Base-by-base conservation (phyloP, 2,888 invertebrate species). In the Sinopyrophorus schimmeli region DNA sequence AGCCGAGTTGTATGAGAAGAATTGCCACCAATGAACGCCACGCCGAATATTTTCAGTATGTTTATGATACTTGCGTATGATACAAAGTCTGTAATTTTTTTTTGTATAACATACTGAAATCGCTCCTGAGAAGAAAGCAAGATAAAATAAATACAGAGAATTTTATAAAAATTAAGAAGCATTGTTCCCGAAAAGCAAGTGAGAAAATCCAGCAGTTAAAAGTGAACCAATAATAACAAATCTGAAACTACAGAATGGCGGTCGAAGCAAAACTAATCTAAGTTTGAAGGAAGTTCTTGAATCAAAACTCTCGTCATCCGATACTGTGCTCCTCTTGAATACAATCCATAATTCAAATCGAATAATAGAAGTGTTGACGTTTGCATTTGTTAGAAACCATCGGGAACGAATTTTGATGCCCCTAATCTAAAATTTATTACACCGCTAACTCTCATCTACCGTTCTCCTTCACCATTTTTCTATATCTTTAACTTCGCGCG, bases 261-360 rank as follows among this genome's bases (percentile, higher is more conserved):
- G 21, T 21, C 21, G 21, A 11, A 27, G 35, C 44, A 51, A 52
- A 52, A 52, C 51, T 47, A 52, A 52, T 52, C 47, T 47, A 52
- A 52, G 46, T 52, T 52, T 41, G 47, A 42, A 31, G 51, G 40
- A 47, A 50, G 46, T 50, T 50, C 46, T 37, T 42, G 40, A 52
- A 38, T 46, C 47, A 46, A 51, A n/a, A n/a, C 28, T 40, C 35
- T 46, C 51, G 47, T 42, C 47, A 40, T 47, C 46, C 38, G 47
- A 52, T 51, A 37, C 46, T 27, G 35, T 24, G n/a, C n/a, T n/a
- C n/a, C n/a, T n/a, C 15, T 26, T 50, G 50, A 42, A 47, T 42
- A 42, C 51, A 42, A 47, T 34, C 42, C 57, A 54, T 57, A 57
- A 57, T 48, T 57, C 57, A 54, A 57, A 54, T 53, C 35, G 52